Percentiles rank a stretch among this genome's conserved stretches.
These are phyloP conservation scores for Hydroisotoma schaefferi DNA, from an alignment of 2,888 invertebrate species.

Conservation along the genomic window DNA sequence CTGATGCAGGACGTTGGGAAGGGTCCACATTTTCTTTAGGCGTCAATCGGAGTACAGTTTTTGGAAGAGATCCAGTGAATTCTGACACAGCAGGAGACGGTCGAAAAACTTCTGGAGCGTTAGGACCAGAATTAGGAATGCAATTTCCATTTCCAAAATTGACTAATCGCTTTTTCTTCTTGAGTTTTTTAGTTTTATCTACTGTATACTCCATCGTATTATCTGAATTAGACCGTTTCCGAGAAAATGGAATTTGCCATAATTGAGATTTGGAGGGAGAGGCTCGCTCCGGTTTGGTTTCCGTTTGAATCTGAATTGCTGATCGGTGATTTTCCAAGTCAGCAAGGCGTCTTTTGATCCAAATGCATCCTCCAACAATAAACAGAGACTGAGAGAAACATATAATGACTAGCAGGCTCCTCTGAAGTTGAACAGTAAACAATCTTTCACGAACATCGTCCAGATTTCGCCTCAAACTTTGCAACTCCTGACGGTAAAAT, in stretches of 20 bases:
- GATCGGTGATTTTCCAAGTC: constrained; percentile 18
- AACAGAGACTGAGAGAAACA: constrained; percentile 38
- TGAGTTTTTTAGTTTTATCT: constrained; percentile 29
- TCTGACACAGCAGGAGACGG: background rate
- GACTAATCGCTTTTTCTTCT: constrained; percentile 20
- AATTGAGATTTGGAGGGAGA: background rate
- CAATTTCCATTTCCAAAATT: background rate
- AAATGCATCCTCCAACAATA: constrained; percentile 22
- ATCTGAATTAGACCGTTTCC: constrained; percentile 37
- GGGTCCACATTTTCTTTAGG: constrained; percentile 32
- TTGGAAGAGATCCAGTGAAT: constrained; percentile 1
- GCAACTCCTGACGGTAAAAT: constrained; percentile 30
- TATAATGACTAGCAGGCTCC: constrained; percentile 43
- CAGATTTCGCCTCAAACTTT: constrained; percentile 38
- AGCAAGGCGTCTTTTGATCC: constrained; percentile 26
- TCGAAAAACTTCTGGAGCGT: background rate
- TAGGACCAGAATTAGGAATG: background rate
- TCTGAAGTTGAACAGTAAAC: constrained; percentile 45
- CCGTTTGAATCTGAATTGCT: constrained; percentile 6
- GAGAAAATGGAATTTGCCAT: background rate
- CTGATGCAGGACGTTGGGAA: background rate
- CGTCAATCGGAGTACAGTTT: constrained; percentile 4
- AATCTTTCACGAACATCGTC: constrained; percentile 44
- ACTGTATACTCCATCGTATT: constrained; percentile 9
- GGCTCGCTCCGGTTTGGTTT: background rate